Conservation (phyloP, 2,113 vertebrate genomes). For the Ageneiosus marmoratus region DNA sequence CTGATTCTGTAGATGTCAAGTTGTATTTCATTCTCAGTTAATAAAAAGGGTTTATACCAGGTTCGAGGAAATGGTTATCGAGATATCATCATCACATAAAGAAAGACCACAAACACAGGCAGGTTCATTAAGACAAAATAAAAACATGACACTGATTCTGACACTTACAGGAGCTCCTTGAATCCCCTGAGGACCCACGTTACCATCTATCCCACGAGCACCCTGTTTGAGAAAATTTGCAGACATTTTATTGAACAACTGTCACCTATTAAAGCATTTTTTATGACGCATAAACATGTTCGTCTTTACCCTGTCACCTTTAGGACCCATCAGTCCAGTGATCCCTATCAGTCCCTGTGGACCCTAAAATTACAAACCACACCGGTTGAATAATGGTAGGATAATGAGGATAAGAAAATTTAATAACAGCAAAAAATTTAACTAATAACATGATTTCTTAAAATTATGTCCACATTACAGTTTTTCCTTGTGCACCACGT, state of each 20-base stretch:
- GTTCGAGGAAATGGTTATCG: background rate
- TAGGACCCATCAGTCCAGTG: constrained; percentile 81
- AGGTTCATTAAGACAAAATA: background rate
- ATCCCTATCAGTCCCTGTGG: constrained; percentile 84
- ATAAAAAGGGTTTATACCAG: no score
- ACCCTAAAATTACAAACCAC: constrained; percentile 77
- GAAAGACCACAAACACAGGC: background rate
- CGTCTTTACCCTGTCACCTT: constrained; percentile 85
- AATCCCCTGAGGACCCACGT: constrained; percentile 80
- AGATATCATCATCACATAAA: background rate
- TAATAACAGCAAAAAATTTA: background rate
- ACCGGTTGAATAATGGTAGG: background rate
- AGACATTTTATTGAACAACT: background rate
- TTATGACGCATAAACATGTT: background rate
- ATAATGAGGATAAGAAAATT: background rate
- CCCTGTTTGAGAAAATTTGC: constrained; percentile 72
- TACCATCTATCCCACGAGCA: constrained; percentile 80
- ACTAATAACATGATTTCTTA: background rate
- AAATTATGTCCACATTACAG: constrained; percentile 72
- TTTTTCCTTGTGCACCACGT: constrained; percentile 85
- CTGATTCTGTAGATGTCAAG: background rate
- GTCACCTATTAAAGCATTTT: background rate
- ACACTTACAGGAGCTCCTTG: constrained; percentile 84
- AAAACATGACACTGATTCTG: background rate
- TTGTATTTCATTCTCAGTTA: background rate